Evolutionary conservation across 2,113 vertebrate species (phyloP).

Genomic region (Tenebrosternarchus preto): DNA sequence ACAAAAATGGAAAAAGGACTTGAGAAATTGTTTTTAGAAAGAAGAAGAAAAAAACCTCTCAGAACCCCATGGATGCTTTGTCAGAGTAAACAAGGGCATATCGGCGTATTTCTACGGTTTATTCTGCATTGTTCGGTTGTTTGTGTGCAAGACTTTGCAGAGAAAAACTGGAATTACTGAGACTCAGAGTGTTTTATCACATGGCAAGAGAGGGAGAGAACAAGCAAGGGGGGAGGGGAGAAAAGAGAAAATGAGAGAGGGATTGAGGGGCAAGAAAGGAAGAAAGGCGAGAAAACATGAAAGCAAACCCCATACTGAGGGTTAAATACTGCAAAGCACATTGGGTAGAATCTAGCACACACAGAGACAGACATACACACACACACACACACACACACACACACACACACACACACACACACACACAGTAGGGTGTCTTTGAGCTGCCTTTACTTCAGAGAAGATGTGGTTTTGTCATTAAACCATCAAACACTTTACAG

Average conservation of each 20-base stretch:
- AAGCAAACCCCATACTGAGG: conserved; percentile 73
- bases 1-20: neutral
- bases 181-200: conserved; percentile 28
- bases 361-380: conserved; percentile 20
- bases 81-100: neutral
- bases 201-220: conserved; percentile 1
- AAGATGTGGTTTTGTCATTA: conserved; percentile 85
- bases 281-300: conserved; percentile 65
- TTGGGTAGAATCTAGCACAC: conserved; percentile 41
- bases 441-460: conserved; percentile 77
- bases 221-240: neutral
- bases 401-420: conserved; percentile 30
- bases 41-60: too few relatives aligned
- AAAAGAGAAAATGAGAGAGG: conserved; percentile 11
- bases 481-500: conserved; percentile 84
- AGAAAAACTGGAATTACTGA: neutral
- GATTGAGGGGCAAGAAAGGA: neutral
- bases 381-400: conserved; percentile 29
- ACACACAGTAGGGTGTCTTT: conserved; percentile 73
- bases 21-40: neutral
- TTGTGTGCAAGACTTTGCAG: too few relatives aligned
- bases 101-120: neutral
- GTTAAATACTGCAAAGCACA: conserved; percentile 73
- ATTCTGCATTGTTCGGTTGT: neutral
- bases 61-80: neutral